phyloP scores from a whole-genome alignment of 37 sponge, comb jelly and placozoan genomes.

The Eunapius fragilis region DNA sequence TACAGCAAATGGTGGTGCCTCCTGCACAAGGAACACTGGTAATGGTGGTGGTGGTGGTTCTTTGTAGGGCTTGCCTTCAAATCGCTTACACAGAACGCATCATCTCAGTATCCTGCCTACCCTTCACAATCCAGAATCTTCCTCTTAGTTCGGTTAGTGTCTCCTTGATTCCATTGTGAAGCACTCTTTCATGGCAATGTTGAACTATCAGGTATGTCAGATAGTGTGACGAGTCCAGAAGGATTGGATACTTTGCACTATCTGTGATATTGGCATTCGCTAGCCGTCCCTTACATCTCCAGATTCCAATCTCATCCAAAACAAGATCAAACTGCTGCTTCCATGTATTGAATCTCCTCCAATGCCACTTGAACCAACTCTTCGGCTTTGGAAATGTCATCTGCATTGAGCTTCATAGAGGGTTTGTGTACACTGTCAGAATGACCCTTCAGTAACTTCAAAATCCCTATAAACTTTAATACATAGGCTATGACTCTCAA shows the following conservation, averaged over 20 bases:
- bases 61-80: no score
- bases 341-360: background rate
- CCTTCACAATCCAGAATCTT: no score
- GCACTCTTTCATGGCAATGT: background rate
- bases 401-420: background rate
- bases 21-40: no score
- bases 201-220: conserved; percentile 1
- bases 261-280: background rate
- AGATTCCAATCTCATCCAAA: background rate
- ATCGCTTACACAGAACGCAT: no score
- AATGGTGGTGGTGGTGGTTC: no score
- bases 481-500: conserved; percentile 14
- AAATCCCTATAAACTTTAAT: background rate
- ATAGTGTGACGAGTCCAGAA: background rate
- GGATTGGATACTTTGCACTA: background rate
- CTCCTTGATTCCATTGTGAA: conserved; percentile 2
- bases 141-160: no score
- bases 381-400: conserved; percentile 1
- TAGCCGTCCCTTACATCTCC: conserved; percentile 13
- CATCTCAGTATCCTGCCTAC: no score
- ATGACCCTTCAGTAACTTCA: background rate
- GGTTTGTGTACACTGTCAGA: background rate
- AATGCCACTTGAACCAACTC: background rate
- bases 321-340: background rate
- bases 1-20: no score